These are phyloP conservation scores for Tamias sibiricus DNA, from an alignment of 2,113 vertebrate genomes.

Conservation along the genomic window DNA sequence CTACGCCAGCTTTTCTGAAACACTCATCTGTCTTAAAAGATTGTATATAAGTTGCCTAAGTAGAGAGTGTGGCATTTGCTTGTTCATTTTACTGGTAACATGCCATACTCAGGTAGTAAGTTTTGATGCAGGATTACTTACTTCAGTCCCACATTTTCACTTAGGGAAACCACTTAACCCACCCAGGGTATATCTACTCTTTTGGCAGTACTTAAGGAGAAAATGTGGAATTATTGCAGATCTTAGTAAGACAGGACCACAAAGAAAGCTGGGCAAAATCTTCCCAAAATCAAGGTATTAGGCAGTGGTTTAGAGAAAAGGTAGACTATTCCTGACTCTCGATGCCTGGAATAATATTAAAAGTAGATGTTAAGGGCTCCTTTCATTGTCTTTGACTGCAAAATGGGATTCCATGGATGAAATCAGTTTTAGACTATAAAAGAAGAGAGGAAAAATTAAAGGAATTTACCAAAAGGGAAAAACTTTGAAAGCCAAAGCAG, in stretches of 20 bases:
- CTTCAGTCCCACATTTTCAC: not conserved
- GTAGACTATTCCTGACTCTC: not conserved
- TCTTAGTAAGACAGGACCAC: not conserved
- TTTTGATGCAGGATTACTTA: not conserved
- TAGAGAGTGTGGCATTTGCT: not conserved
- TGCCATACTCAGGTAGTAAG: not conserved
- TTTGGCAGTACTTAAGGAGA: not conserved
- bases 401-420: not conserved
- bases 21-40: not conserved
- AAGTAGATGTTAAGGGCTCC: not conserved
- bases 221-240: not conserved
- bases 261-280: not conserved
- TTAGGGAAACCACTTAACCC: not conserved
- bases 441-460: conserved; percentile 10
- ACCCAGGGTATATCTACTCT: not conserved
- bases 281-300: not conserved
- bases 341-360: not conserved
- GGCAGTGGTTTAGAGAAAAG: not conserved
- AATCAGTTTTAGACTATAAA: not conserved
- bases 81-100: not conserved
- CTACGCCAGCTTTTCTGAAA: not conserved
- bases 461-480: not conserved
- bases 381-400: conserved; percentile 15
- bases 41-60: not conserved
- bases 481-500: not conserved